Conservation (phyloP, 2,888 invertebrate species). For the Metalampra italica region DNA sequence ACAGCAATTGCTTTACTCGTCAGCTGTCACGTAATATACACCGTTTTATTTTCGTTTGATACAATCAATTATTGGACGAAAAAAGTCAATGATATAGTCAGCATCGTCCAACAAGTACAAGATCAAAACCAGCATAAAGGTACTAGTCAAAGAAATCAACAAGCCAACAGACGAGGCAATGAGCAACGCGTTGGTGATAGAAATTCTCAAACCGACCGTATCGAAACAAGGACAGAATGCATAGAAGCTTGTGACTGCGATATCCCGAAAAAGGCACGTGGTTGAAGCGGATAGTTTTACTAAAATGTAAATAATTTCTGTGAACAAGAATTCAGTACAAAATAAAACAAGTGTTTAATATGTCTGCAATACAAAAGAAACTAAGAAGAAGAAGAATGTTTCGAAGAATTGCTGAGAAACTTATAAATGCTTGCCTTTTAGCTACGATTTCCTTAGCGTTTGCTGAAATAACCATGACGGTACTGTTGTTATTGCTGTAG, state of each 20-base stretch:
- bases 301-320: too few relatives aligned
- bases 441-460: slow-evolving; percentile 51
- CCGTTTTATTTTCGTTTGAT: slow-evolving; percentile 36
- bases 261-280: slow-evolving; percentile 10
- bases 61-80: neutral
- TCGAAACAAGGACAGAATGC: slow-evolving; percentile 35
- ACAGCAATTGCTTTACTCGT: slow-evolving; percentile 36
- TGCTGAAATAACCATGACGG: slow-evolving; percentile 47
- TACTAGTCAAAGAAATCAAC: neutral
- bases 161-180: too few relatives aligned
- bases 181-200: too few relatives aligned
- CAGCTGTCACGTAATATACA: slow-evolving; percentile 35
- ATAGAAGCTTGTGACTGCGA: slow-evolving; percentile 38
- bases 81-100: neutral
- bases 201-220: slow-evolving; percentile 25
- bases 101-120: neutral
- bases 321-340: neutral
- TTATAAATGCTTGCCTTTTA: slow-evolving; percentile 44
- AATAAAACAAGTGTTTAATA: slow-evolving; percentile 11
- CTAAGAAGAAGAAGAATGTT: slow-evolving; percentile 32
- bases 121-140: neutral
- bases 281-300: neutral
- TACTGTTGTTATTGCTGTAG: slow-evolving; percentile 42
- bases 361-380: slow-evolving; percentile 41
- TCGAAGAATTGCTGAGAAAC: slow-evolving; percentile 38